phyloP scores from a whole-genome alignment of 2,113 vertebrate genomes.

The Mellivora capensis region DNA sequence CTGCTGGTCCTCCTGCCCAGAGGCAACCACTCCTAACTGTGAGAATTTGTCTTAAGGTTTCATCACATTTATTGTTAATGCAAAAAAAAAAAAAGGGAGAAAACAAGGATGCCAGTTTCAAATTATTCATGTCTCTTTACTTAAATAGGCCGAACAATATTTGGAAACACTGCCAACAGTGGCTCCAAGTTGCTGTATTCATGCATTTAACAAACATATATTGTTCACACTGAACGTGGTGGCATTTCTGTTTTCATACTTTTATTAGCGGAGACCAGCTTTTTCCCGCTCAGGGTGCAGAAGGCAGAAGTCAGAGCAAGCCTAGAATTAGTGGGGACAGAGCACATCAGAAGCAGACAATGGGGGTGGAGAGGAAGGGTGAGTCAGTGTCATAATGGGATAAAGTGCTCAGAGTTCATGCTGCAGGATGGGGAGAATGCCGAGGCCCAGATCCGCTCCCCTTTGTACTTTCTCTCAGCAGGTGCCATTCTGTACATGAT shows the following conservation, averaged over 20 bases:
- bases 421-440: neutral
- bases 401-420: neutral
- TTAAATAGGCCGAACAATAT: slow-evolving; percentile 63
- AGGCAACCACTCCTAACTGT: neutral
- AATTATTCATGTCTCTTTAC: slow-evolving; percentile 60
- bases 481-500: neutral
- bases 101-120: slow-evolving; percentile 3
- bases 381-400: slow-evolving; percentile 35
- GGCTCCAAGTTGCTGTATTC: slow-evolving; percentile 1
- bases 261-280: neutral
- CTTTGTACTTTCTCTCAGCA: neutral
- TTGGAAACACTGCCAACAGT: slow-evolving; percentile 22
- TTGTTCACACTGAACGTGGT: neutral
- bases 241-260: neutral
- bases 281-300: neutral
- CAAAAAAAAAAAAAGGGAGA: too few species aligned
- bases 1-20: neutral
- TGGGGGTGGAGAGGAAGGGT: neutral
- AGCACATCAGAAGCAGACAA: neutral
- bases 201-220: neutral
- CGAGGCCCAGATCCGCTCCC: neutral
- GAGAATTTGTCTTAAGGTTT: slow-evolving; percentile 16
- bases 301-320: neutral
- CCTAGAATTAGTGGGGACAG: neutral
- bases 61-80: slow-evolving; percentile 22